A percentile compares a stretch with the other conserved stretches of the same genome.
Evolutionary conservation across 2,113 vertebrate species (phyloP).

Genomic region (Myodes glareolus): DNA sequence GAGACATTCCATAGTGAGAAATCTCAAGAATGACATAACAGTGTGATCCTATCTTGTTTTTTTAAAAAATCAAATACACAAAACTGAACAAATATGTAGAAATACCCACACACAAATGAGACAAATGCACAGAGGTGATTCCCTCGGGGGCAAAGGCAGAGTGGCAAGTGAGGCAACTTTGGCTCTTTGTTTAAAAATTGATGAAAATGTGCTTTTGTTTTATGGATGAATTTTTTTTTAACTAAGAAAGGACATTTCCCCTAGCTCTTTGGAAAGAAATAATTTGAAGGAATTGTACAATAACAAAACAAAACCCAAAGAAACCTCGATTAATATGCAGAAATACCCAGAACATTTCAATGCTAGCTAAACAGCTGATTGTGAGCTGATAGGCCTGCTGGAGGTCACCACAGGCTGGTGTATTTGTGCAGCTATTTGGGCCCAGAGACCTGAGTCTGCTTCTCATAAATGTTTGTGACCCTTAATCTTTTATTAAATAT

Average conservation of each 20-base stretch:
- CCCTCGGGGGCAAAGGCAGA: neutral
- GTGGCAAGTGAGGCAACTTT: conserved; percentile 5
- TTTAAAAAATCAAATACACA: neutral
- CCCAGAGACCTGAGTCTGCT: neutral
- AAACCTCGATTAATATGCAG: neutral
- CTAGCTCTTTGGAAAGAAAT: conserved; percentile 31
- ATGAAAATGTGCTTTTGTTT: conserved; percentile 10
- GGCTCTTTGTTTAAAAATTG: conserved; percentile 60
- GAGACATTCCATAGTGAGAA: conserved; percentile 37
- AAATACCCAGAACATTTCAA: neutral
- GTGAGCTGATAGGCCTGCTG: neutral
- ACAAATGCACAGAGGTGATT: neutral
- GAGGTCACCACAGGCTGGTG: neutral
- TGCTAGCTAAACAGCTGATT: neutral
- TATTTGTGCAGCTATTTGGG: conserved; percentile 20
- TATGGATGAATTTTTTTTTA: no score
- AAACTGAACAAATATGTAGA: conserved; percentile 23
- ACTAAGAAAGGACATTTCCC: neutral
- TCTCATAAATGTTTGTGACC: conserved; percentile 34
- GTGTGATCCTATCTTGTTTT: neutral
- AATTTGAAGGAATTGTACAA: neutral
- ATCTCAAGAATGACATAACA: conserved; percentile 31
- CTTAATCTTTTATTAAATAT: neutral
- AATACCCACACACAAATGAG: conserved; percentile 30
- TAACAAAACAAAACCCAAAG: conserved; percentile 23